Percentiles rank a stretch among this genome's conserved stretches.
Evolutionary conservation across 1,140 invertebrate species (phyloP).

Genomic region (Ips nitidus): DNA sequence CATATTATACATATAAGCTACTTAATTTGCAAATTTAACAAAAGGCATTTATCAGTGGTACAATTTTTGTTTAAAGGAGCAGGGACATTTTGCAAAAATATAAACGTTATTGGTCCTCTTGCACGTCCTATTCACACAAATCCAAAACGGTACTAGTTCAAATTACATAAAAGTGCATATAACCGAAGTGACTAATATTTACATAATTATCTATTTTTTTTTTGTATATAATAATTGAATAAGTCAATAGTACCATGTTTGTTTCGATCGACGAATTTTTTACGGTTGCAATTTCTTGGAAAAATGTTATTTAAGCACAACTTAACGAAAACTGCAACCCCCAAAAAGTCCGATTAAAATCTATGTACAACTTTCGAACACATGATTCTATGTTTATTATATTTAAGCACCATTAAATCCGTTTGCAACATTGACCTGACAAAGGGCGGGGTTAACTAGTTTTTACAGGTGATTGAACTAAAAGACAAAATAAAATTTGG

Average conservation of each 20-base stretch:
- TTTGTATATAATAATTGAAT: slow-evolving; percentile 19
- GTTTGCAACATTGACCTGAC: slow-evolving; percentile 21
- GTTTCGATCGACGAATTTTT: slow-evolving; percentile 15
- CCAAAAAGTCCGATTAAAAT: not conserved
- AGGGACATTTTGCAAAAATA: slow-evolving; percentile 5
- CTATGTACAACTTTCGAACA: slow-evolving; percentile 30
- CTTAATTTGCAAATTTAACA: no score
- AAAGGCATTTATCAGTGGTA: no score
- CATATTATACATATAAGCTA: no score
- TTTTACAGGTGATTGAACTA: slow-evolving; percentile 10
- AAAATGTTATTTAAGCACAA: no score
- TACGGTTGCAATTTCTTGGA: not conserved
- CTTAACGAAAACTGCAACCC: no score
- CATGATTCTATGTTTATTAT: slow-evolving; percentile 17
- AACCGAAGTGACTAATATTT: not conserved
- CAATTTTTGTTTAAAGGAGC: not conserved
- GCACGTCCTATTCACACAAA: not conserved
- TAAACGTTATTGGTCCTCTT: slow-evolving; percentile 17
- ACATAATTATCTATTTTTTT: no score
- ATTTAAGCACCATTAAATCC: slow-evolving; percentile 32
- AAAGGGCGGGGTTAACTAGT: not conserved
- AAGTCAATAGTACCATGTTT: slow-evolving; percentile 26
- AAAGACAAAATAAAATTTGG: slow-evolving; percentile 5
- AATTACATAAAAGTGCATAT: not conserved
- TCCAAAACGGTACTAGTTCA: not conserved